phyloP scores from a whole-genome alignment of 2,888 invertebrate species.

The Salticus scenicus region DNA sequence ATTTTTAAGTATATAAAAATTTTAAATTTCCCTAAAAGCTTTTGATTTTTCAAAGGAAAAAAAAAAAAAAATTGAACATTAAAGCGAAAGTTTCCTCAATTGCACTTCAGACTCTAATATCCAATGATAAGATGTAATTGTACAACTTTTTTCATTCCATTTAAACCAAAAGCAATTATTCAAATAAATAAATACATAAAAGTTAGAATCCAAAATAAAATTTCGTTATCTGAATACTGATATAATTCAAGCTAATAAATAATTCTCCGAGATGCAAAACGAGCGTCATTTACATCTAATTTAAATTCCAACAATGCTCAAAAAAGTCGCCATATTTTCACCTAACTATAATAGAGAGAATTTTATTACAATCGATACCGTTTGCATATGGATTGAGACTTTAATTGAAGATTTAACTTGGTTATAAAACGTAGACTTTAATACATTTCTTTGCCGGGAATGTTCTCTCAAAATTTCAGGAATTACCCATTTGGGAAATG shows the following conservation, averaged over 20 bases:
- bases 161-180: too few relatives aligned
- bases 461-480: neutral
- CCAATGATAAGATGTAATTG: too few relatives aligned
- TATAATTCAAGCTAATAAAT: neutral
- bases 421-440: constrained; percentile 4
- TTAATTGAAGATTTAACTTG: constrained; percentile 6
- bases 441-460: neutral
- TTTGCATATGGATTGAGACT: neutral
- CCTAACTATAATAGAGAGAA: neutral
- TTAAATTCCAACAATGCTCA: neutral
- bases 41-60: too few relatives aligned
- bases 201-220: too few relatives aligned
- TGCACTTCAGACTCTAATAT: too few relatives aligned
- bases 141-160: too few relatives aligned
- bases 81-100: too few relatives aligned
- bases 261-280: neutral
- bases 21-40: too few relatives aligned
- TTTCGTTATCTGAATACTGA: neutral
- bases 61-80: too few relatives aligned
- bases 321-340: neutral
- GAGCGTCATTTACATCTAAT: neutral
- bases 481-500: constrained; percentile 11
- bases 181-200: too few relatives aligned
- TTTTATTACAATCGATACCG: neutral
- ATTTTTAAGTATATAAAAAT: too few relatives aligned